Evolutionary conservation across 2,113 vertebrate genomes (phyloP), one percentile per base, ranked within the genome.

Genomic region (Oreochromis aureus): DNA sequence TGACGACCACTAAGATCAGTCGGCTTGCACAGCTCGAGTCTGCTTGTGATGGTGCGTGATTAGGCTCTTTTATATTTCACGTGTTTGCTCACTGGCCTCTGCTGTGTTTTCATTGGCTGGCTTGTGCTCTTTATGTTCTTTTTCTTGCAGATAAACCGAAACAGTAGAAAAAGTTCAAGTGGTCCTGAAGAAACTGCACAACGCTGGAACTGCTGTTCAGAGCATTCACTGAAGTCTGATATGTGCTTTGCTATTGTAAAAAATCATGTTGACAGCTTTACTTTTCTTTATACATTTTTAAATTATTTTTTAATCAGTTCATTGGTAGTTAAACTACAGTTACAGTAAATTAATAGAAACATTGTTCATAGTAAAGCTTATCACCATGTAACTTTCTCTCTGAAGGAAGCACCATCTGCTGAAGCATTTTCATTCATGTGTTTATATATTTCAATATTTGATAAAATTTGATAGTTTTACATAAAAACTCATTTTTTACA

Each of bases 1-100:
- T 5, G 1, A 6, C 9, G 2, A 3, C 18, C 32, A 94, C 93
- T 6, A 3, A 1, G 2, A 91, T 92, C 81, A 86, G 1, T 5
- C 22, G 73, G 16, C 93, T 97, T 41, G 91, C 88, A 16, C 1
- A 61, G 1, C 34, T 94, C 69, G 92, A 93, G 10, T 80, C 79
- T 3, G 36, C 13, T 7, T 4, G 24, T 18, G 12, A 87, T 87
- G 91, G 95, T 95, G 9, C n/a, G 0, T 4, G 10, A 16, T 24
- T 1, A 12, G 13, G 12, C 6, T 36, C 9, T 0, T 15, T 27
- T 10, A 8, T 19, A 41, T 24, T 4, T 15, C 12, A 2, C 1
- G 12, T 53, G 4, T 41, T 51, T 22, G 7, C n/a, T 32, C 24
- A n/a, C 30, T 32, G 56, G 22, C n/a, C 22, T 83, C 61, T 39